Base-by-base conservation (phyloP, 2,113 vertebrate genomes). In the Pyxicephalus adspersus region DNA sequence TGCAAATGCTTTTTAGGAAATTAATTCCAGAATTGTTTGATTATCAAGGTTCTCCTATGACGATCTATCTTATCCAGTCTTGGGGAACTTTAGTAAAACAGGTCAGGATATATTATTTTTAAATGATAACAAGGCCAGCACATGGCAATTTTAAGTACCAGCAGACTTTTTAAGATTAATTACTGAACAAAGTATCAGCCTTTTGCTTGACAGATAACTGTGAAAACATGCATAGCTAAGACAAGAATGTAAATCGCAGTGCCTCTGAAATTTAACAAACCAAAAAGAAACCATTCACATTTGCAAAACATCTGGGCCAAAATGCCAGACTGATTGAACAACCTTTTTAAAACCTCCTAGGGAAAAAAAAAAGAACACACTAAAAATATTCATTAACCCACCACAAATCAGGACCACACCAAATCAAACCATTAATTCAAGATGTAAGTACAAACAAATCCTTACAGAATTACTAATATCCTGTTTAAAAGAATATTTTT, bases 221-320 rank as follows among this genome's bases (percentile, higher is more conserved):
- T 22, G 45, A 67, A 78, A 55, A 38, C 29, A 38, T 20, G 20
- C 19, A 70, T 31, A 63, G 34, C 23, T 72, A 19, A 15, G 16
- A 31, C 34, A 73, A 73, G 31, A 34, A 58, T 8, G 15, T 58
- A 34, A 31, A 58, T 34, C 23, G 23, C 20, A 28, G 34, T 17
- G 19, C 54, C 34, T 31, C 29, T 31, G 19, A 58, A 58, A 73
- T 3, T 3, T 73, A 16, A 22, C 26, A 29, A 81, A 64, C 11
- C 15, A 50, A 81, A 61, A 57, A 55, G 54, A 31, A 58, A 52
- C 55, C n/a, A 50, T 34, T 23, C 57, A 52, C 78, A 73, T 73
- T 64, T 81, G 78, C 29, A 58, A 19, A 81, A 81, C 78, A 81
- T 81, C 34, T 81, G 78, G 63, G 68, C 54, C 66, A 78, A 67